Conservation (phyloP, 2,113 vertebrate genomes). For the Lophura nycthemera region DNA sequence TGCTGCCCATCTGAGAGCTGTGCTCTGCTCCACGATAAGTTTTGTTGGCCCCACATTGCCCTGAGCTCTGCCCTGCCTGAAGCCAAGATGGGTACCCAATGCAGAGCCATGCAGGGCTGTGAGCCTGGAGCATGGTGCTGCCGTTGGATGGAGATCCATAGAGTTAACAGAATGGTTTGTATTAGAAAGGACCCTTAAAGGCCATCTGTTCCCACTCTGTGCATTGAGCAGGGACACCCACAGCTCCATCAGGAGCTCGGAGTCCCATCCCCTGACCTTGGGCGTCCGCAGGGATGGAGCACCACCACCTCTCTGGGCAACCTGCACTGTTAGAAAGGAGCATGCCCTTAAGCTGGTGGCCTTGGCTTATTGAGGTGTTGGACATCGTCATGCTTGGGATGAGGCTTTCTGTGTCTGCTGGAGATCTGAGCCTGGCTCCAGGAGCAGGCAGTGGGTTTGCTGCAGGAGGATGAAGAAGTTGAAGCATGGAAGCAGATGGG, state of each 20-base stretch:
- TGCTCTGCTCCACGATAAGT: not conserved
- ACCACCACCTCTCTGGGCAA: no score
- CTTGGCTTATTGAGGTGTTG: not conserved
- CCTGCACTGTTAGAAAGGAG: not conserved
- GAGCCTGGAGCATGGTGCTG: accelerated
- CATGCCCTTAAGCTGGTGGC: not conserved
- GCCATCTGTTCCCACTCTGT: no score
- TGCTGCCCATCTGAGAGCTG: not conserved
- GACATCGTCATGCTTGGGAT: conserved; percentile 31
- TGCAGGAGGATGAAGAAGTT: not conserved
- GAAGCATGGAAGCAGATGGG: not conserved
- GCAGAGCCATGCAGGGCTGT: not conserved
- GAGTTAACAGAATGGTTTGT: no score
- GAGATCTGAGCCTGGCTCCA: not conserved
- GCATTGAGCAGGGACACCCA: no score
- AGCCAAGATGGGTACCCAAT: no score
- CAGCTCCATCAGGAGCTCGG: no score
- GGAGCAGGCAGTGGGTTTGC: not conserved
- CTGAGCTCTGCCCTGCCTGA: not conserved
- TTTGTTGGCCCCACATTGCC: accelerated
- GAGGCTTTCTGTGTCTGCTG: conserved; percentile 20
- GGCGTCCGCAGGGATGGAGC: no score
- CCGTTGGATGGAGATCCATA: not conserved
- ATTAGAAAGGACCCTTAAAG: no score
- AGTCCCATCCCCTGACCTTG: no score